Base-by-base conservation (phyloP, 2,888 invertebrate species). In the Plebejus argus region DNA sequence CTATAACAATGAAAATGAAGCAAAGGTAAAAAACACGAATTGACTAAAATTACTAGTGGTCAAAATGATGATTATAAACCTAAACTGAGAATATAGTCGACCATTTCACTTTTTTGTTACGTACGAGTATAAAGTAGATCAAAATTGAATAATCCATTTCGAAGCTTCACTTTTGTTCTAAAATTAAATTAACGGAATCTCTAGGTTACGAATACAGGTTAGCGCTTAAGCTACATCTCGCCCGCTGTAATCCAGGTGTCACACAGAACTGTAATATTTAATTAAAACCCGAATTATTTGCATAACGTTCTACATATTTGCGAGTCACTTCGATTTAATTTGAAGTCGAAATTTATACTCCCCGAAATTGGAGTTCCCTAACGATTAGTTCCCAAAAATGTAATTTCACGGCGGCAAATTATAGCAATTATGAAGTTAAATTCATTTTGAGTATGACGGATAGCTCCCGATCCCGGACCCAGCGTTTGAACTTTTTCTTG, bases 401-500 rank as follows among this genome's bases (percentile, higher is more conserved):
- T 66, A 5, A 66, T 66, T 28, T 66, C 28, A 66, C 66, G 66
- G 15, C 28, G 28, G 28, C 28, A 33, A 66, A 66, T 66, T 66
- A 66, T 66, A 15, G 66, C 66, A 66, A 66, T 66, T 66, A 66
- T 66, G 66, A 66, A 66, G 66, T 66, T 66, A 33, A 66, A 33
- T 33, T 28, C 28, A 66, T 33, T 66, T 28, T 66, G 66, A 66
- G 28, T 33, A 28, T 66, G 66, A 61, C 20, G 61, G 23, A 66
- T 66, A 15, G 66, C 28, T 28, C 66, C 23, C 23, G 61, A 23
- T 28, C 23, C n/a, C 15, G 28, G 20, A 28, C 23, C 20, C 61
- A 61, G n/a, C 8, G 20, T 66, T 66, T 33, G 15, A 66, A 66
- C 28, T 66, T 66, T 66, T 33, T 12, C 5, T 20, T 66, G 28